These are phyloP conservation scores for Aphelocoma coerulescens DNA, from an alignment of 2,113 vertebrate species.

Conservation along the genomic window DNA sequence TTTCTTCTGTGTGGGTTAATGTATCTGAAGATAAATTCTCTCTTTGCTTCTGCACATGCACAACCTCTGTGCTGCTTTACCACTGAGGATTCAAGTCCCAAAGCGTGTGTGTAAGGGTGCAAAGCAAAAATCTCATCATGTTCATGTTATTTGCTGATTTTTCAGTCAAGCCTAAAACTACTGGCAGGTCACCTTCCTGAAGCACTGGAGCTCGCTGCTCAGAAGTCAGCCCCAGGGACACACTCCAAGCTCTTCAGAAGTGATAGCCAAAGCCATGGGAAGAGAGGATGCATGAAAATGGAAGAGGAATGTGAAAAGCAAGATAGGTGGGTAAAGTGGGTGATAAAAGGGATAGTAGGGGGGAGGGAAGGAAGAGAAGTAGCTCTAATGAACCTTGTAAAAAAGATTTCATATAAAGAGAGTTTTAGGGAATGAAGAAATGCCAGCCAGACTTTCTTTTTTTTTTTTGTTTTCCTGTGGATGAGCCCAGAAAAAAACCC, in stretches of 20 bases:
- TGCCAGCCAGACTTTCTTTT: neutral
- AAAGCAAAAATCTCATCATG: neutral
- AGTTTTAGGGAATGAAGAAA: neutral
- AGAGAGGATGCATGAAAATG: constrained; percentile 10
- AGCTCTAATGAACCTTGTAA: neutral
- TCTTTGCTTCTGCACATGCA: neutral
- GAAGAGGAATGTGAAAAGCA: constrained; percentile 8
- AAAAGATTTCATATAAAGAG: neutral
- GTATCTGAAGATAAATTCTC: neutral
- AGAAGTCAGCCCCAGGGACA: neutral
- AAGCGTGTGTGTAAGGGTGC: neutral
- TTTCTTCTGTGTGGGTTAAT: neutral
- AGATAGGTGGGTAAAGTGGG: neutral
- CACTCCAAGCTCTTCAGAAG: neutral
- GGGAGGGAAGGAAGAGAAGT: neutral
- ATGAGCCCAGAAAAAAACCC: neutral
- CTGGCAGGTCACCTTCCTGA: constrained; percentile 2
- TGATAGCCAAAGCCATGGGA: constrained; percentile 8
- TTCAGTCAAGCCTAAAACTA: neutral
- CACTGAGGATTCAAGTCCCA: neutral
- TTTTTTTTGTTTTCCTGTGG: neutral
- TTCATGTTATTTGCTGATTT: neutral
- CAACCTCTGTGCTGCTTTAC: neutral
- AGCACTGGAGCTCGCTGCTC: neutral
- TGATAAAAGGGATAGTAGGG: neutral